These are phyloP conservation scores for Desoria tigrina DNA, from an alignment of 2,888 invertebrate genomes.

Conservation along the genomic window DNA sequence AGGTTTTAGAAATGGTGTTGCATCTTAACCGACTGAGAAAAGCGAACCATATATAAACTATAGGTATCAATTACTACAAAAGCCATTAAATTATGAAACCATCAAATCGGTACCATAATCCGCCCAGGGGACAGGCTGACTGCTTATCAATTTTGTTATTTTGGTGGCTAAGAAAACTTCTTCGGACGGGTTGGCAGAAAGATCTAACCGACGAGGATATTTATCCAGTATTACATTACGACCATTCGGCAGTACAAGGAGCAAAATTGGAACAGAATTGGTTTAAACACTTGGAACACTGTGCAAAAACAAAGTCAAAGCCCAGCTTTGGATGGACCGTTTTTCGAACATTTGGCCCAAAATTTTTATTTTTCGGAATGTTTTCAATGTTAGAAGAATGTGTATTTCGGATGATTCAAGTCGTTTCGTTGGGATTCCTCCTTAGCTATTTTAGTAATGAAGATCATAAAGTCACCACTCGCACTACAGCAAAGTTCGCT, in stretches of 20 bases:
- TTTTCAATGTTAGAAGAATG: constrained; percentile 27
- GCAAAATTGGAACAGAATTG: constrained; percentile 23
- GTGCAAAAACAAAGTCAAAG: not conserved
- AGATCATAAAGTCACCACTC: constrained; percentile 10
- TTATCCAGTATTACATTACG: constrained; percentile 20
- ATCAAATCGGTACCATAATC: not conserved
- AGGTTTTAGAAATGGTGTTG: no score
- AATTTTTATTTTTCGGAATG: constrained; percentile 21
- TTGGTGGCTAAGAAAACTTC: constrained; percentile 26
- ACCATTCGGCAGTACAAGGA: constrained; percentile 20
- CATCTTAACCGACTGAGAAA: no score
- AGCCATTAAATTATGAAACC: no score
- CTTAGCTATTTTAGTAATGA: constrained; percentile 26
- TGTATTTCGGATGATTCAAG: constrained; percentile 26
- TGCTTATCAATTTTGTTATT: constrained; percentile 28
- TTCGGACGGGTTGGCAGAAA: constrained; percentile 22
- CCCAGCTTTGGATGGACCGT: constrained; percentile 29
- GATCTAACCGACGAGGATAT: constrained; percentile 26
- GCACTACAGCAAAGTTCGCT: constrained; percentile 20
- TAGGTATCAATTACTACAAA: no score
- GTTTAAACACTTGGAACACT: constrained; percentile 19
- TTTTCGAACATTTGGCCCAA: constrained; percentile 5
- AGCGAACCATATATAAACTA: no score
- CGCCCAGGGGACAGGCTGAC: constrained; percentile 24
- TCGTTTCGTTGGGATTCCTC: constrained; percentile 26